Base-by-base conservation (phyloP, 2,113 vertebrate species). In the Stigmatopora nigra region DNA sequence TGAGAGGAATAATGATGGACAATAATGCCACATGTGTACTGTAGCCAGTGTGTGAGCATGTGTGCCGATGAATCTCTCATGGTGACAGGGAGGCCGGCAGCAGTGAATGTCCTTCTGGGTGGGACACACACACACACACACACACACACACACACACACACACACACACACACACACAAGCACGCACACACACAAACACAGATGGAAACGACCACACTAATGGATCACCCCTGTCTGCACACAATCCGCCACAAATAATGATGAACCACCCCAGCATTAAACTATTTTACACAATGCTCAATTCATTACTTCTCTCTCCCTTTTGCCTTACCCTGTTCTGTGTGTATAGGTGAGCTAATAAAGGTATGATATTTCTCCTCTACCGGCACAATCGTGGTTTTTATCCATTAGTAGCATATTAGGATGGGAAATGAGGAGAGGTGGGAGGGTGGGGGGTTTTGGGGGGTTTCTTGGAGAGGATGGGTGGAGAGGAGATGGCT, bases 241-340 rank as follows among this genome's bases (percentile, higher is more conserved):
- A 85, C 84, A 91, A 88, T 87, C 85, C 85, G 62, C 87, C 87
- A 86, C 90, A 90, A 91, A 92, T 92, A 92, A 92, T 91, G 91
- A 90, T 91, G 87, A 88, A 91, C 89, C 89, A 89, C 89, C 84
- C 79, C 85, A 81, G 85, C 82, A 90, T 91, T 91, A 88, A 89
- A 91, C 87, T 88, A 88, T 89, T 88, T 88, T 90, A 88, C 86
- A 89, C 89, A 86, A 90, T 87, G 73, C 86, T 86, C 90, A 91
- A 90, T 91, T 91, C 88, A 90, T 91, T 91, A 90, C 82, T 72
- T 68, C 79, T 71, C 72, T 59, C 76, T 38, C 74, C 57, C 60
- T 71, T 72, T 61, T 73, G 22, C 75, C 56, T 56, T 36, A 19
- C 53, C 66, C 65, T 68, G 75, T 61, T 83, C 68, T 71, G 56